Conservation (phyloP, 2,888 invertebrate genomes). For the Rhodophaea formosa region DNA sequence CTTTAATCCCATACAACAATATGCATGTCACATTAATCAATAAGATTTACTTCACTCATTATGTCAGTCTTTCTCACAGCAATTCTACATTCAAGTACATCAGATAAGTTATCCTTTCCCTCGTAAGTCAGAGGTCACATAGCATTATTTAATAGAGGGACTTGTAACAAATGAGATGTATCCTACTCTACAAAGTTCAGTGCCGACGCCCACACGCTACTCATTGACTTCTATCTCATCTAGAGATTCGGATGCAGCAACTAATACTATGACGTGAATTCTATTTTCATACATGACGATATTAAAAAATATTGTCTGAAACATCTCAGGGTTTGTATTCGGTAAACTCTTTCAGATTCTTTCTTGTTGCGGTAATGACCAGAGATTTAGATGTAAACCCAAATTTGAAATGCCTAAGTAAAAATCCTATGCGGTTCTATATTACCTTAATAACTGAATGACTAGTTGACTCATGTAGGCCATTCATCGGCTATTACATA, state of each 20-base stretch:
- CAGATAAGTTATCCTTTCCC: not conserved
- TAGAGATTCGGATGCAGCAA: conserved; percentile 50
- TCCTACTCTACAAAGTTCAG: conserved; percentile 73
- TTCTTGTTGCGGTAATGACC: no score
- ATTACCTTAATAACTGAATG: no score
- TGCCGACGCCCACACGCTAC: conserved; percentile 60
- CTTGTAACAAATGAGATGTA: conserved; percentile 67
- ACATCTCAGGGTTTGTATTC: conserved; percentile 17
- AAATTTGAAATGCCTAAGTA: no score
- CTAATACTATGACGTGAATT: conserved; percentile 46
- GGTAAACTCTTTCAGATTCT: not conserved
- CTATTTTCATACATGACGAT: conserved; percentile 55
- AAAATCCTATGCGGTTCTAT: no score
- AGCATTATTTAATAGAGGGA: conserved; percentile 35
- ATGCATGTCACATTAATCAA: no score
- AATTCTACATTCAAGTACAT: no score
- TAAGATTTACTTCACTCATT: no score
- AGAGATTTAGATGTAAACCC: no score
- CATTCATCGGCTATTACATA: no score
- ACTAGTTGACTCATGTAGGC: no score
- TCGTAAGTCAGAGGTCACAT: conserved; percentile 18
- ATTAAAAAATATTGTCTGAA: conserved; percentile 20
- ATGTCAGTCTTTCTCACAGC: no score
- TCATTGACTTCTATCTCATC: conserved; percentile 60
- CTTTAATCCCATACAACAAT: no score